A percentile compares a stretch with the other conserved stretches of the same genome.
Conservation (phyloP, 2,113 vertebrate genomes). For the Caranx ignobilis region DNA sequence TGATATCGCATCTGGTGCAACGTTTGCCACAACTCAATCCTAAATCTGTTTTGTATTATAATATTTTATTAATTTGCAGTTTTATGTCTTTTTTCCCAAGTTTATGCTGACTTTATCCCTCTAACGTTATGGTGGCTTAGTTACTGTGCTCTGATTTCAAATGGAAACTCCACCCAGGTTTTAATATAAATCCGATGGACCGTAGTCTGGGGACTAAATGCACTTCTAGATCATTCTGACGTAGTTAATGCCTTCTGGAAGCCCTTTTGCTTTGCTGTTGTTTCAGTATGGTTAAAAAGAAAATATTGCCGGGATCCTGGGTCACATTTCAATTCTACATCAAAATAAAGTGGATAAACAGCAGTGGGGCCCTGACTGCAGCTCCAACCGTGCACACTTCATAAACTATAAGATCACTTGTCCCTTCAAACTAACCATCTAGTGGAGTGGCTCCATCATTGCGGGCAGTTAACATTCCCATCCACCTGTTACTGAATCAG, state of each 20-base stretch:
- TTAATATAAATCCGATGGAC: background rate
- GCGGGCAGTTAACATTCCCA: slow-evolving; percentile 40
- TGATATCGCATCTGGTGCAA: background rate
- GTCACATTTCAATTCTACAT: slow-evolving; percentile 26
- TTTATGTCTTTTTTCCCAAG: background rate
- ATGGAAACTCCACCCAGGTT: background rate
- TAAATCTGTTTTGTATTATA: background rate
- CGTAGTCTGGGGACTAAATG: background rate
- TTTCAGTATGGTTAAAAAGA: background rate
- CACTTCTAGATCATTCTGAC: background rate
- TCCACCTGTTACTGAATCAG: slow-evolving; percentile 71
- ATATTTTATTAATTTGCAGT: background rate
- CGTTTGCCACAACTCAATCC: background rate
- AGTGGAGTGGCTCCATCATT: slow-evolving; percentile 36
- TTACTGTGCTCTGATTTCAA: background rate
- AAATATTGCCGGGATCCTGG: background rate
- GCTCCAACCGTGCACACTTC: background rate
- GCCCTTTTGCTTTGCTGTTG: background rate
- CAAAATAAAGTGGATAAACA: slow-evolving; percentile 15
- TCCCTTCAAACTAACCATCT: background rate
- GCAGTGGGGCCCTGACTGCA: background rate
- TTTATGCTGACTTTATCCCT: background rate
- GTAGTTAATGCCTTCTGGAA: background rate
- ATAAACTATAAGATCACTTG: background rate
- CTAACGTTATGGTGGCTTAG: background rate